These are phyloP conservation scores for Eulemur rubriventer DNA, from an alignment of 2,797 vertebrate species.

Conservation along the genomic window DNA sequence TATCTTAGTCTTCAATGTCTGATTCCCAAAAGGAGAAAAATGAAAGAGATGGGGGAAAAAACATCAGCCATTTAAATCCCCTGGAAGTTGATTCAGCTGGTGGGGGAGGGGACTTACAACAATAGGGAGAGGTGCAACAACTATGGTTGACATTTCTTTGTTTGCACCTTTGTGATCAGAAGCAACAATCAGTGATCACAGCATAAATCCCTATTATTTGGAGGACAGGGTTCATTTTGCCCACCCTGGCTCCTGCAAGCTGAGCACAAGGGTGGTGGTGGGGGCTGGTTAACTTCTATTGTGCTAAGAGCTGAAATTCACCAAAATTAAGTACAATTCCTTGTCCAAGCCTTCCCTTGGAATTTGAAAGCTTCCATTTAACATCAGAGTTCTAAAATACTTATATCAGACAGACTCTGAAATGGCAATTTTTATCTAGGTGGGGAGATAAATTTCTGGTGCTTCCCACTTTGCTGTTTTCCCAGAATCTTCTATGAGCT, in stretches of 20 bases:
- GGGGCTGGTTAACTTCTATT: neutral
- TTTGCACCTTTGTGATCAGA: neutral
- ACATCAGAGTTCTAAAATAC: neutral
- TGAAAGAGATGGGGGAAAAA: neutral
- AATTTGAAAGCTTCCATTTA: neutral
- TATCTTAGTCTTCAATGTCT: neutral
- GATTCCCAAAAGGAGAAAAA: neutral
- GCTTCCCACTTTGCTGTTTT: neutral
- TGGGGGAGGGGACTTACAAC: neutral
- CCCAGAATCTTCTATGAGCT: neutral
- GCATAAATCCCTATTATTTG: neutral
- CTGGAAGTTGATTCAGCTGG: neutral
- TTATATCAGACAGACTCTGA: neutral
- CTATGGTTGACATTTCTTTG: no score
- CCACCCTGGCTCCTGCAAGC: neutral
- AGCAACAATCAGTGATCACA: neutral
- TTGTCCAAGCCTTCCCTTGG: neutral
- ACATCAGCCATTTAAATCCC: neutral
- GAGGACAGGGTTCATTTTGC: neutral
- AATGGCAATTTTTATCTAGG: neutral
- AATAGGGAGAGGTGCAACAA: neutral
- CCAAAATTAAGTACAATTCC: neutral
- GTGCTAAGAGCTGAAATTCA: neutral
- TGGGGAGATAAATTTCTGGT: neutral
- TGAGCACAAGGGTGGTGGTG: neutral